Conservation (phyloP, 2,797 vertebrate genomes). For the Tapera naevia region DNA sequence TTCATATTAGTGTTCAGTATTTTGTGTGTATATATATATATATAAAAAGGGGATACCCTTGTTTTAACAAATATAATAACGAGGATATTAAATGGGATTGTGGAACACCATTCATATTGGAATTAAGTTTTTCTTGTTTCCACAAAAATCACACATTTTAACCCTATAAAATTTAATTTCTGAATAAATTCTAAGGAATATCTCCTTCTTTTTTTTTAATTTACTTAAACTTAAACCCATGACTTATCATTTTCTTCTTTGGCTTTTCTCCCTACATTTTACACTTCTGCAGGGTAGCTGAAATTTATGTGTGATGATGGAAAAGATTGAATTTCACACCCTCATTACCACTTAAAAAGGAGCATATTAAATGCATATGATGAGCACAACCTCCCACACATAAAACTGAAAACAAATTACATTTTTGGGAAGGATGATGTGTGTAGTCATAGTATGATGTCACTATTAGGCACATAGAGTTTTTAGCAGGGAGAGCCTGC, state of each 20-base stretch:
- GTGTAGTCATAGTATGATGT: not conserved
- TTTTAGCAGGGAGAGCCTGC: not conserved
- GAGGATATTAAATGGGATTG: not conserved
- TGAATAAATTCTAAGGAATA: not conserved
- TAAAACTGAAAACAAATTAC: not conserved
- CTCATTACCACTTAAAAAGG: not conserved
- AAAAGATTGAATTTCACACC: not conserved
- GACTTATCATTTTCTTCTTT: not conserved
- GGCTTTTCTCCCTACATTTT: not conserved
- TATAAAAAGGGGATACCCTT: not conserved
- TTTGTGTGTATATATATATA: not conserved
- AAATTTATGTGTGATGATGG: not conserved
- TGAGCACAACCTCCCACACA: not conserved
- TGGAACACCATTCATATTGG: not conserved
- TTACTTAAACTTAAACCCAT: not conserved
- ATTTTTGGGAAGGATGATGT: not conserved
- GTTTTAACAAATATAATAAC: not conserved
- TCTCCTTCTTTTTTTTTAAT: not conserved
- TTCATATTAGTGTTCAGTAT: not conserved
- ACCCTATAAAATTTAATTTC: not conserved
- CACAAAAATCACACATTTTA: not conserved
- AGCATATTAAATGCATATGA: not conserved
- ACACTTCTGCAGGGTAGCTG: not conserved
- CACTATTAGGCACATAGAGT: not conserved
- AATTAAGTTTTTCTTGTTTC: not conserved